Conservation (phyloP, 2,888 invertebrate species). For the Hirtodrosophila histrioides region DNA sequence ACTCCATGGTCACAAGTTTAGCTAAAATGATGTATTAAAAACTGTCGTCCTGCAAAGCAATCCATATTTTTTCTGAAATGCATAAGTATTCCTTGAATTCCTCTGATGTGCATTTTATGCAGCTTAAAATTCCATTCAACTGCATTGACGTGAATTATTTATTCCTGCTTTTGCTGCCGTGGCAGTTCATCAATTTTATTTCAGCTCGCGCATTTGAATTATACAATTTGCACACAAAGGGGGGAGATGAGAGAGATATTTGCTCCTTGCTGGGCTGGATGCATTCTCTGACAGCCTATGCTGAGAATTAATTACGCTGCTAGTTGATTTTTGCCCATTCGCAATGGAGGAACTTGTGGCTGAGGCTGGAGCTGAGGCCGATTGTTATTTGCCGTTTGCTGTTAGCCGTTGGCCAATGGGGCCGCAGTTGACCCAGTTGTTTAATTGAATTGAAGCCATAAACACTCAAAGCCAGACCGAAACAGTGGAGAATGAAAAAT, state of each 20-base stretch:
- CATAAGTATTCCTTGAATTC: background rate
- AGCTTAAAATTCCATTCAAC: conserved; percentile 11
- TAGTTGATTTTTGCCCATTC: conserved; percentile 47
- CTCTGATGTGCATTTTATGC: background rate
- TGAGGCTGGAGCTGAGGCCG: conserved; percentile 5
- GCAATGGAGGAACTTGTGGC: conserved; percentile 9
- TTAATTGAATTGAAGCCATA: conserved; percentile 80
- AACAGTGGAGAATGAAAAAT: conserved; percentile 52
- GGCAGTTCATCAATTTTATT: conserved; percentile 34
- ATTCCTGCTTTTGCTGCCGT: conserved; percentile 6
- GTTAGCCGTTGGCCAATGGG: background rate
- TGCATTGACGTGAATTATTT: conserved; percentile 22
- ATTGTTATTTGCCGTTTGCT: background rate
- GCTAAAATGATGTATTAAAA: no score
- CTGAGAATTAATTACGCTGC: conserved; percentile 71
- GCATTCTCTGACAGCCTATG: conserved; percentile 51
- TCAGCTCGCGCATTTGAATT: conserved; percentile 28
- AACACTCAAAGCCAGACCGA: conserved; percentile 60
- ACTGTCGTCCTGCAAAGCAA: no score
- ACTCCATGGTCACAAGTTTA: no score
- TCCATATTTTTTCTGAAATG: no score
- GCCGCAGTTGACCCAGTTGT: conserved; percentile 70
- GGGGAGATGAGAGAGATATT: background rate
- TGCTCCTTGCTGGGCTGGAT: conserved; percentile 23
- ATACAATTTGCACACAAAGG: conserved; percentile 33